These are phyloP conservation scores for Calycopis cecrops DNA, from an alignment of 1,140 invertebrate species.

Conservation along the genomic window DNA sequence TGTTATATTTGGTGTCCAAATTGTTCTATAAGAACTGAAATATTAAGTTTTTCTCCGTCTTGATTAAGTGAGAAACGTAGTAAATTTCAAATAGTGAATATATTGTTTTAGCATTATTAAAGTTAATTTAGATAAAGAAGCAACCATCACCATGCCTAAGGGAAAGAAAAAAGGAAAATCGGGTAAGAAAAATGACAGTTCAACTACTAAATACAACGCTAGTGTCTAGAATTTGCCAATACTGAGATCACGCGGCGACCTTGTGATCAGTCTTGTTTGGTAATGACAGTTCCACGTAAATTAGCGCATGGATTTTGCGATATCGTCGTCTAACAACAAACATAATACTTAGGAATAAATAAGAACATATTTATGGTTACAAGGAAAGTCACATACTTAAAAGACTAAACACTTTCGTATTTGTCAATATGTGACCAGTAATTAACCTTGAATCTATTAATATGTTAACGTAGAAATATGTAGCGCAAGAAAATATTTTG, in stretches of 20 bases:
- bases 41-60: constrained; percentile 72
- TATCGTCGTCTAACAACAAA: constrained; percentile 1
- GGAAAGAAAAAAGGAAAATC: constrained; percentile 73
- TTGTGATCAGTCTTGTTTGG: constrained; percentile 55
- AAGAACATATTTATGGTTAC: neutral
- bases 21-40: constrained; percentile 71
- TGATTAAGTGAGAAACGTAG: constrained; percentile 72
- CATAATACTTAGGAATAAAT: constrained; percentile 22
- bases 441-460: constrained; percentile 11
- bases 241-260: constrained; percentile 70
- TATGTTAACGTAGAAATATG: constrained; percentile 3
- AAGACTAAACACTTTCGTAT: constrained; percentile 16
- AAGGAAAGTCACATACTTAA: constrained; percentile 1
- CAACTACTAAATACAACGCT: neutral
- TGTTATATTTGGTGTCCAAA: constrained; percentile 69
- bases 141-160: constrained; percentile 64
- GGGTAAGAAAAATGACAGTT: constrained; percentile 40
- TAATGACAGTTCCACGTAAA: constrained; percentile 52
- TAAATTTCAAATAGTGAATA: constrained; percentile 69
- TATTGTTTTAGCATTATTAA: constrained; percentile 48
- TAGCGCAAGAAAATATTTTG: neutral
- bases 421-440: constrained; percentile 20
- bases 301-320: constrained; percentile 13
- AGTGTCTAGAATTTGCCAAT: constrained; percentile 43
- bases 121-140: constrained; percentile 44